Evolutionary conservation across 2,113 vertebrate genomes (phyloP).

Genomic region (Empidonax traillii): DNA sequence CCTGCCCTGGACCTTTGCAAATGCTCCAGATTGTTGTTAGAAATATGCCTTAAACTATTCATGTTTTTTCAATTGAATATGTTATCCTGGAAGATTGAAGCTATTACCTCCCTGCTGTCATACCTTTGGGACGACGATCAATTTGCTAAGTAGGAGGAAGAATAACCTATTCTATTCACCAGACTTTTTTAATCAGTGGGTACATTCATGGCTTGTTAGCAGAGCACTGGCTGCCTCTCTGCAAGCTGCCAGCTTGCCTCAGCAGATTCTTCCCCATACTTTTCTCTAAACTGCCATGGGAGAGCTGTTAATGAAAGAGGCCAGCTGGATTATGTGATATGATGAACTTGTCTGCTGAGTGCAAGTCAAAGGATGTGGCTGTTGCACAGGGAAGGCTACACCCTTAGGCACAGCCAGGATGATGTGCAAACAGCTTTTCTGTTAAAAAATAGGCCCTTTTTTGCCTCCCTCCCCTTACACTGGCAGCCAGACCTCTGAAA

Average conservation of each 20-base stretch:
- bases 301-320: neutral
- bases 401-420: neutral
- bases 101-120: neutral
- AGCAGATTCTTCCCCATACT: neutral
- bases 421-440: neutral
- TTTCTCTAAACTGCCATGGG: neutral
- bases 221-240: neutral
- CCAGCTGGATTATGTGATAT: neutral
- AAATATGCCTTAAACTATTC: neutral
- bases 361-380: neutral
- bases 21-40: neutral
- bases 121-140: neutral
- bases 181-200: neutral
- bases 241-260: neutral
- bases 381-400: neutral
- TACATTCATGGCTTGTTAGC: neutral
- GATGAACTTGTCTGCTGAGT: neutral
- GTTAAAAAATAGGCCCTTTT: neutral
- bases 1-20: neutral
- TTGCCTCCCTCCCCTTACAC: neutral
- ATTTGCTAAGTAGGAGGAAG: neutral
- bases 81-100: neutral
- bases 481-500: neutral
- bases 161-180: neutral
- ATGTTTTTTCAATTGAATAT: neutral